Base-by-base conservation (phyloP, 2,888 invertebrate genomes). In the Eulithis testata region DNA sequence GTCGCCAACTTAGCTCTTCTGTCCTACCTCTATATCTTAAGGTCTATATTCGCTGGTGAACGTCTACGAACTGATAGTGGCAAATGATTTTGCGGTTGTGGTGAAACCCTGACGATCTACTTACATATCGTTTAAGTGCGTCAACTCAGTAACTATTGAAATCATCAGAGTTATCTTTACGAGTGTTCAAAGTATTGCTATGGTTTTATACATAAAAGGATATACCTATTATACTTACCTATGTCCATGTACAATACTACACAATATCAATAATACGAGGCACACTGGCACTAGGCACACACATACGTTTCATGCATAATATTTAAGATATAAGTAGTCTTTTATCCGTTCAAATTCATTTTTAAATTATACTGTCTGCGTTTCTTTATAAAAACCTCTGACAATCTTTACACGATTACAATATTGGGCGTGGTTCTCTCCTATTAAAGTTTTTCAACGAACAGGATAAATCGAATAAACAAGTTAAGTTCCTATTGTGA, bases 401-500 rank as follows among this genome's bases (percentile, higher is more conserved):
- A 40, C 6, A 40, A 40, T 40, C 40, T 40, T 9, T 40, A 40
- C 40, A 21, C 9, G 40, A 31, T 5, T 6, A 5, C 21, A 21
- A 49, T 36, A 56, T 31, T 36, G 11, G 31, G 47, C 36, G 45
- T 36, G 12, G 36, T 47, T 36, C 11, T 21, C 44, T 3, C 37
- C 31, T n/a, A 21, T n/a, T 27, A 11, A 6, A 37, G 31, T 36
- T 50, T 57, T 57, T 58, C 12, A 27, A 36, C 21, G 50, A 58
- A 27, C 12, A 37, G 37, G 21, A 37, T 49, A 12, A 47, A 9
- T 11, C 37, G 9, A 43, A 21, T 54, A 50, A 57, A 57, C 57
- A 37, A 43, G 40, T 56, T 56, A 31, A 44, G 11, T 47, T 57
- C 54, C 61, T 58, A 58, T 61, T 65, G 60, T 65, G 52, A 44